These are phyloP conservation scores for Drosophila obscura DNA, from an alignment of 1,140 invertebrate species.

Conservation along the genomic window DNA sequence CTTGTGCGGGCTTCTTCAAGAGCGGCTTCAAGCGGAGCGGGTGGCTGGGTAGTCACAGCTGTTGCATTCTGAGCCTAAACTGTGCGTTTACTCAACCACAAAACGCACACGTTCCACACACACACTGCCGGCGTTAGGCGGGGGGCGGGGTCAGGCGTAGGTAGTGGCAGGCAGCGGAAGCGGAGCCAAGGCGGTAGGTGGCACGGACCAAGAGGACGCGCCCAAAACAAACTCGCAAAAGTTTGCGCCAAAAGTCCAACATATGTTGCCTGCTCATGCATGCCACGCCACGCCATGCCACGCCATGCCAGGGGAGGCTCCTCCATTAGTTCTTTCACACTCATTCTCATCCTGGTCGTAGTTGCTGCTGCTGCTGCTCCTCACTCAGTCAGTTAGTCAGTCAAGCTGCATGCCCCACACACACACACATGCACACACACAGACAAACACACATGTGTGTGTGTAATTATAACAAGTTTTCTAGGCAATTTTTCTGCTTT, in stretches of 20 bases:
- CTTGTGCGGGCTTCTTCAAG: neutral
- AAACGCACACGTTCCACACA: constrained; percentile 66
- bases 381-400: constrained; percentile 41
- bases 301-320: neutral
- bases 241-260: constrained; percentile 74
- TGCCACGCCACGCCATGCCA: constrained; percentile 12
- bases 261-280: constrained; percentile 76
- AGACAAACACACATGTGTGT: constrained; percentile 37
- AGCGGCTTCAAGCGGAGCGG: neutral
- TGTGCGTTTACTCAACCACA: constrained; percentile 73
- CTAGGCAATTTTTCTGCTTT: constrained; percentile 64
- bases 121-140: too few species aligned
- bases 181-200: constrained; percentile 36
- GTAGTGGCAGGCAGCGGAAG: neutral
- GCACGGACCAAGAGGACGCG: constrained; percentile 11
- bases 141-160: neutral
- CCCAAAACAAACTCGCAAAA: constrained; percentile 62
- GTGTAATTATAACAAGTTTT: constrained; percentile 82
- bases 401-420: constrained; percentile 13
- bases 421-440: constrained; percentile 21
- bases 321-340: neutral
- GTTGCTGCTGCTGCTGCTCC: constrained; percentile 12
- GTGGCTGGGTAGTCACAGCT: constrained; percentile 56
- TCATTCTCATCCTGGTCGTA: constrained; percentile 10
- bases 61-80: constrained; percentile 75